Percentiles rank a stretch among this genome's conserved stretches.
Conservation (phyloP, 2,888 invertebrate species). For the Macaria notata region DNA sequence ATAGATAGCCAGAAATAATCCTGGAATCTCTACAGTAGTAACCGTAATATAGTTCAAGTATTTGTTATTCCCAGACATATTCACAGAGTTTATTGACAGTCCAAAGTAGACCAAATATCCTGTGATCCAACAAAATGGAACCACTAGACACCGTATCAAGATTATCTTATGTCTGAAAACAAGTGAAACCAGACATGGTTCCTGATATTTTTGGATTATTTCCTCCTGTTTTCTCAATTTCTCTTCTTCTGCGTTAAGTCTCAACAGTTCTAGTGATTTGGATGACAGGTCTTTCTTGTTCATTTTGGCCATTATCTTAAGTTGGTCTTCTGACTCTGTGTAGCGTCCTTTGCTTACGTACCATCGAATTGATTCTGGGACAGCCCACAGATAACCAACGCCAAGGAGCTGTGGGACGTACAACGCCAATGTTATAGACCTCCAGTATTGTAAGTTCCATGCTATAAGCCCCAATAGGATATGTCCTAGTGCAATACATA, state of each 20-base stretch:
- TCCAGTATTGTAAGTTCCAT: constrained; percentile 87
- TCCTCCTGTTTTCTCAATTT: constrained; percentile 27
- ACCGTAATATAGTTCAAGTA: constrained; percentile 85
- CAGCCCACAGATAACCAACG: constrained; percentile 84
- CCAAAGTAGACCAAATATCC: constrained; percentile 86
- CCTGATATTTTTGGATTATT: constrained; percentile 22
- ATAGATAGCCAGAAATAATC: constrained; percentile 82
- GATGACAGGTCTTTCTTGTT: constrained; percentile 71
- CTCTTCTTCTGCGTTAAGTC: constrained; percentile 46
- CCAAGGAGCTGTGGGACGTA: constrained; percentile 86
- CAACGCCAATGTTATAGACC: constrained; percentile 82
- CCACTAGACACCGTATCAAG: constrained; percentile 45
- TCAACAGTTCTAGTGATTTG: constrained; percentile 49
- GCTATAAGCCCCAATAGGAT: constrained; percentile 85
- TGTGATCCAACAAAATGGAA: constrained; percentile 84
- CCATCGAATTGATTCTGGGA: constrained; percentile 89
- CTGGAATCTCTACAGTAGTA: constrained; percentile 85
- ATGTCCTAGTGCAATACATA: constrained; percentile 87
- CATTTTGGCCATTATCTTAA: constrained; percentile 82
- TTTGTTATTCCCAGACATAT: constrained; percentile 81
- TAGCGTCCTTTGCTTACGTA: constrained; percentile 85
- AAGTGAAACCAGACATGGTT: constrained; percentile 53
- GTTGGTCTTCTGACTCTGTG: constrained; percentile 83
- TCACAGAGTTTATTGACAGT: constrained; percentile 84
- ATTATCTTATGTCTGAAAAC: constrained; percentile 51